A percentile compares a stretch with the other conserved stretches of the same genome.
These are phyloP conservation scores for Meandrina meandrites DNA, from an alignment of 92 coral and sea anemone species.

Conservation along the genomic window DNA sequence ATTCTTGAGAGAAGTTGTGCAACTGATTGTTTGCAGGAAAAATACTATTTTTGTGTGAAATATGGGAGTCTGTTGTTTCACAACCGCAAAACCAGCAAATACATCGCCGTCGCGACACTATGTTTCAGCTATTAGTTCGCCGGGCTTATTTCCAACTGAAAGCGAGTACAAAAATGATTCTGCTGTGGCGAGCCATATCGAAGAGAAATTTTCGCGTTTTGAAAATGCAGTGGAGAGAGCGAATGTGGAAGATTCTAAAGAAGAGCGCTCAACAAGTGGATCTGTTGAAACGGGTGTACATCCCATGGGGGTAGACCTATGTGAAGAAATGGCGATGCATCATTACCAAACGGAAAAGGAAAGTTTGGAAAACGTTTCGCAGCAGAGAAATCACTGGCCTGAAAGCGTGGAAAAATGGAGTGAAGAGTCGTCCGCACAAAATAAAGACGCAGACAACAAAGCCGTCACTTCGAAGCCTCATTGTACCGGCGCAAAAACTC, in stretches of 20 bases:
- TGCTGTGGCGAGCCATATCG: neutral
- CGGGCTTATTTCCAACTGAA: neutral
- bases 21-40: neutral
- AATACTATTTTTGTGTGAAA: neutral
- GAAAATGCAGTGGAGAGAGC: neutral
- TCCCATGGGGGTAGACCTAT: neutral
- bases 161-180: neutral
- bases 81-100: neutral
- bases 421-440: neutral
- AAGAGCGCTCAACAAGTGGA: neutral
- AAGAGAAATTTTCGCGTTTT: neutral
- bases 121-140: neutral
- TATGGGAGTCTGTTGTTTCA: conserved; percentile 25
- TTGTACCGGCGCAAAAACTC: neutral
- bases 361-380: neutral
- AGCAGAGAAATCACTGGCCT: neutral
- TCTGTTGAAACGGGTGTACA: neutral
- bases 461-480: neutral
- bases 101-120: neutral
- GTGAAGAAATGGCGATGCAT: neutral
- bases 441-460: neutral
- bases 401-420: neutral
- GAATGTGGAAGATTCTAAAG: neutral
- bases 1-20: neutral
- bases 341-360: neutral